phyloP scores from a whole-genome alignment of 2,113 vertebrate species.

The Myiagra hebetior region DNA sequence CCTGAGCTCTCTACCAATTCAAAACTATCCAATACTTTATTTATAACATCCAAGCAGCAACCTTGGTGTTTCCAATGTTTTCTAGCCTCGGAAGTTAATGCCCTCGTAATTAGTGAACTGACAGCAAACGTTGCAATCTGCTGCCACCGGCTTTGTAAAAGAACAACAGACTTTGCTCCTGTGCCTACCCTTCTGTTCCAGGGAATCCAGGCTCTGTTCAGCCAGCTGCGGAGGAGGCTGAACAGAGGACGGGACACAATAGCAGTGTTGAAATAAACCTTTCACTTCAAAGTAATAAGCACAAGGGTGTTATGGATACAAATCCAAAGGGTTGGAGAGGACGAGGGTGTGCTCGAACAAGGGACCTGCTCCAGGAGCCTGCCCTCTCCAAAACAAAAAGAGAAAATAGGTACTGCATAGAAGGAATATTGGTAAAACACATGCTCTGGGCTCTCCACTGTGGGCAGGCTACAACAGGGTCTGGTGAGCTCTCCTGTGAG shows the following conservation, averaged over 20 bases:
- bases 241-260: neutral
- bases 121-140: conserved; percentile 1
- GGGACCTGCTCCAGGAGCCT: neutral
- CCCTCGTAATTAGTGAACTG: neutral
- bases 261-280: neutral
- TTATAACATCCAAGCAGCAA: neutral
- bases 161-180: neutral
- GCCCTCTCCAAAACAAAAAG: neutral
- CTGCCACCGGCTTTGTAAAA: neutral
- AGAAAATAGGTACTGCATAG: neutral
- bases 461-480: neutral
- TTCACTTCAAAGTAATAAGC: neutral
- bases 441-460: accelerated
- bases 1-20: neutral
- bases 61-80: neutral
- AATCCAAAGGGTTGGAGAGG: neutral
- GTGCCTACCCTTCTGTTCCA: neutral
- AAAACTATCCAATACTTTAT: neutral
- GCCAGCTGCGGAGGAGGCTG: neutral
- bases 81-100: neutral
- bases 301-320: neutral
- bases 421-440: neutral
- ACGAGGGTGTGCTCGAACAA: accelerated
- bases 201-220: neutral
- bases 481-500: neutral